Evolutionary conservation across 2,113 vertebrate species (phyloP).

Genomic region (Papio anubis): DNA sequence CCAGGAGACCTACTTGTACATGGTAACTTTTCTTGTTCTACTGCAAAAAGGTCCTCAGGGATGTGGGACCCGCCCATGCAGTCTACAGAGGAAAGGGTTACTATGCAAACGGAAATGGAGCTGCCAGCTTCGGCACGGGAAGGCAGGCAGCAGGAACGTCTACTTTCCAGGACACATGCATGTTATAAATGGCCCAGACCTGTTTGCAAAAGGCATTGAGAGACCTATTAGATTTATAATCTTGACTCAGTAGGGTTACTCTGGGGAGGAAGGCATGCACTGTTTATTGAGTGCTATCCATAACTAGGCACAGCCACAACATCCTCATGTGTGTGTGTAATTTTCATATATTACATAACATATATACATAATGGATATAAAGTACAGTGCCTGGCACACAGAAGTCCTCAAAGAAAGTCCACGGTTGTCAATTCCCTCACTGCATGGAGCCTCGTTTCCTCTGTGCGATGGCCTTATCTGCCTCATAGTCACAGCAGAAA

Average conservation of each 20-base stretch:
- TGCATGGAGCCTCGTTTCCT: too few species aligned
- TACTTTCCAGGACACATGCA: background rate
- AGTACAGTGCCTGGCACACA: background rate
- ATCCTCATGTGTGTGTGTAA: rapidly evolving
- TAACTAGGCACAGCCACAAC: rapidly evolving
- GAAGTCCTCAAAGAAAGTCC: background rate
- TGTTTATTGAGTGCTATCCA: rapidly evolving
- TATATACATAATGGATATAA: rapidly evolving
- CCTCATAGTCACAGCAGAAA: background rate
- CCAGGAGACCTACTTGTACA: too few species aligned
- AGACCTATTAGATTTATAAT: background rate
- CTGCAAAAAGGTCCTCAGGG: background rate
- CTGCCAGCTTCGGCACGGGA: background rate
- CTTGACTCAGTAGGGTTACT: background rate
- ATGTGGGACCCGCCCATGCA: background rate
- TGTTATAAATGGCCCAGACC: background rate
- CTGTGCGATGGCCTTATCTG: background rate
- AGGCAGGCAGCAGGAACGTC: background rate
- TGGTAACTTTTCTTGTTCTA: background rate
- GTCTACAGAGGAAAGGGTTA: background rate
- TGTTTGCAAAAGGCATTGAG: background rate
- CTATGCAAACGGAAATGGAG: background rate
- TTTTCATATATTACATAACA: background rate
- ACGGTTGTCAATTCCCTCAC: background rate
- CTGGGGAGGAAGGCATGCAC: background rate